A percentile compares a stretch with the other conserved stretches of the same genome.
phyloP scores from a whole-genome alignment of 2,888 invertebrate genomes.

The Euplagia quadripunctaria region DNA sequence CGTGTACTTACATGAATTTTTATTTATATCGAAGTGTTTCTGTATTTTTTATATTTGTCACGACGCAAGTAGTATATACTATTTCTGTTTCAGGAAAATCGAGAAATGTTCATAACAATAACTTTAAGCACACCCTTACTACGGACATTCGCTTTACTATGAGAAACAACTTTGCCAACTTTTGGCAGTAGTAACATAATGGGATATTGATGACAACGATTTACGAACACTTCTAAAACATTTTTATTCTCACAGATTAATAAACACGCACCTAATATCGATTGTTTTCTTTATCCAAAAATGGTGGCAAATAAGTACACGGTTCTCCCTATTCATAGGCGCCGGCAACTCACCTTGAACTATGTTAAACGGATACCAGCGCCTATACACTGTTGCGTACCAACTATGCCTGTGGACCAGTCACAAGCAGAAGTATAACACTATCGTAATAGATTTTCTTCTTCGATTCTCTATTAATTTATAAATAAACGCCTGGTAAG shows the following conservation, averaged over 20 bases:
- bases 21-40: not conserved
- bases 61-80: not conserved
- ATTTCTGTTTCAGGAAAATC: not conserved
- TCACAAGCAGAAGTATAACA: too few relatives aligned
- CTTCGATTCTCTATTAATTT: too few relatives aligned
- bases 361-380: not conserved
- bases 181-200: too few relatives aligned
- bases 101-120: too few relatives aligned
- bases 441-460: not conserved
- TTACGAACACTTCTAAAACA: not conserved
- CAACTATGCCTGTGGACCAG: too few relatives aligned
- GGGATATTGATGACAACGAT: not conserved
- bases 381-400: not conserved
- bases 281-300: too few relatives aligned
- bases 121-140: too few relatives aligned
- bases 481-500: not conserved
- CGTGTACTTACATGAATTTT: too few relatives aligned
- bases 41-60: not conserved
- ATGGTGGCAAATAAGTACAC: not conserved
- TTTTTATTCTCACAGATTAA: too few relatives aligned
- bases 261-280: too few relatives aligned
- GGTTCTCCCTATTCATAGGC: not conserved
- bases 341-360: not conserved
- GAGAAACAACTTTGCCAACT: not conserved
- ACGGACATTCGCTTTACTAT: too few relatives aligned